Evolutionary conservation across 2,888 invertebrate species (phyloP).

Genomic region (Callinectes sapidus): DNA sequence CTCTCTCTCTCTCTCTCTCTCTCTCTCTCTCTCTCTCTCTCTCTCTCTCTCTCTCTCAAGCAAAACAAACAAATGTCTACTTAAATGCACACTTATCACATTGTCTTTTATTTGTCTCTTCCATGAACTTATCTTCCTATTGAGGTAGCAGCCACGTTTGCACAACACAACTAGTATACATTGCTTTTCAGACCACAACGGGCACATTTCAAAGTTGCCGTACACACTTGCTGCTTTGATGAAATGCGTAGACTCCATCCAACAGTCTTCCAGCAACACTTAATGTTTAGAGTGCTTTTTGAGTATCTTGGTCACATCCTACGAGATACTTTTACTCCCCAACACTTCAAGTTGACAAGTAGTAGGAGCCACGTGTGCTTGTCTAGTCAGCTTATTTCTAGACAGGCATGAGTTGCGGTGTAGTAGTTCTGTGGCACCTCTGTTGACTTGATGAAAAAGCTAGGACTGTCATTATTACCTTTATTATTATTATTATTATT

Average conservation of each 20-base stretch:
- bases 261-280: slow-evolving; percentile 16
- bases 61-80: background rate
- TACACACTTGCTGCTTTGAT: background rate
- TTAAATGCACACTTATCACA: background rate
- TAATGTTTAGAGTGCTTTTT: background rate
- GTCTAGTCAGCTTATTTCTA: background rate
- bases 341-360: background rate
- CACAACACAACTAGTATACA: background rate
- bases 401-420: background rate
- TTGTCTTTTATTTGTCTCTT: background rate
- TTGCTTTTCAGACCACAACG: background rate
- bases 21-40: no score
- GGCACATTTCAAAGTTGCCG: background rate
- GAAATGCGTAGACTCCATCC: background rate
- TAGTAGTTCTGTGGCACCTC: background rate
- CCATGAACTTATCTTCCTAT: background rate
- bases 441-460: background rate
- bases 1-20: no score
- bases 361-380: background rate
- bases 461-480: background rate
- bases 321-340: background rate
- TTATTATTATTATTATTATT: slow-evolving; percentile 28
- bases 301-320: background rate
- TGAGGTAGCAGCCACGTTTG: background rate
- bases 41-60: no score